Conservation (phyloP, 2,888 invertebrate genomes). For the Invenusta paracnida region DNA sequence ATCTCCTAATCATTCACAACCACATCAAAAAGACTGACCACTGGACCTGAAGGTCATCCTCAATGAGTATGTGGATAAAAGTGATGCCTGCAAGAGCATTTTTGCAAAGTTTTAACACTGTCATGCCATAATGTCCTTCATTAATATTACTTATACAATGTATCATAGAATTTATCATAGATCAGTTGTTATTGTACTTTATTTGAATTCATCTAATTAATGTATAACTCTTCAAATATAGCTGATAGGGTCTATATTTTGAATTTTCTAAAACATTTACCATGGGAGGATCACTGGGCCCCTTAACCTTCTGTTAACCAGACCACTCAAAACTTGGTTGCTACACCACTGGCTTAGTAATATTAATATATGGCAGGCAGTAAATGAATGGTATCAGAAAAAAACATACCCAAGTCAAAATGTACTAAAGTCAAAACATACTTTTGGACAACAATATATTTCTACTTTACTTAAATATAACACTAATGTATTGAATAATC, state of each 20-base stretch:
- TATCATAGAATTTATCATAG: too few species aligned
- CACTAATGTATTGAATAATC: too few species aligned
- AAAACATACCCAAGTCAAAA: too few species aligned
- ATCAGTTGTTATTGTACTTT: too few species aligned
- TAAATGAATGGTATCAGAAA: too few species aligned
- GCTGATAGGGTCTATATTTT: background rate
- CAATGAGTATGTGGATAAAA: background rate
- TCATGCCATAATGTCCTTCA: too few species aligned
- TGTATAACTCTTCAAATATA: too few species aligned
- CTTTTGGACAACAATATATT: too few species aligned
- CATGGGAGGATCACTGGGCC: background rate
- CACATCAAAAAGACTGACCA: background rate
- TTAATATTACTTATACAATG: too few species aligned
- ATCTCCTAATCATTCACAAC: background rate
- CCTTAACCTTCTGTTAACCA: background rate
- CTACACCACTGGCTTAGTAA: background rate
- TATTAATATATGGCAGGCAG: background rate
- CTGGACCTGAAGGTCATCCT: background rate
- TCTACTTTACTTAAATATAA: too few species aligned
- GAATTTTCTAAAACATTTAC: background rate
- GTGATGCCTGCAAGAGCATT: background rate
- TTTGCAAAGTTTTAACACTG: conserved; percentile 14
- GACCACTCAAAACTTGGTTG: background rate
- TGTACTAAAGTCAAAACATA: too few species aligned
- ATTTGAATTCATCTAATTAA: too few species aligned